Conservation (phyloP, 2,113 vertebrate genomes). For the Panthera tigris region DNA sequence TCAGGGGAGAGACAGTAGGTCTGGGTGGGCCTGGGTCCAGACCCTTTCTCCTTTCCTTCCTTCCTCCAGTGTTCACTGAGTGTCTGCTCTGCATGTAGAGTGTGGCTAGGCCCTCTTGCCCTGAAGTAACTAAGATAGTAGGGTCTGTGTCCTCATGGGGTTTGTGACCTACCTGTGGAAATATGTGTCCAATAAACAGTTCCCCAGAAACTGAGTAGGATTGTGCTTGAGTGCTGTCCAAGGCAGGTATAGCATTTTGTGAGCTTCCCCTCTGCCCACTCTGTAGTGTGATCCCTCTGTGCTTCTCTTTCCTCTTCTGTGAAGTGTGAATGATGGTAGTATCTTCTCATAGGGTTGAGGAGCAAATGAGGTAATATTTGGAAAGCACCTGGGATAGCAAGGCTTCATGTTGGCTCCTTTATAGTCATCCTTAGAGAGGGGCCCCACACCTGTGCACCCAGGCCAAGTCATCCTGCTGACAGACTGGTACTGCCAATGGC, state of each 20-base stretch:
- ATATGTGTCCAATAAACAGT: too few species aligned
- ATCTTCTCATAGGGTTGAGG: too few species aligned
- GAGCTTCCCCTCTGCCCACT: not conserved
- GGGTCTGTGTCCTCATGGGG: not conserved
- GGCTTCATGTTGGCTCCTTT: not conserved
- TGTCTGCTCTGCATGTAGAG: not conserved
- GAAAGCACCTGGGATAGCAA: not conserved
- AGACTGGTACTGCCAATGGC: not conserved
- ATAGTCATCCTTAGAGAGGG: too few species aligned
- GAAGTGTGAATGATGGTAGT: not conserved
- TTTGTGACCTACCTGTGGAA: not conserved
- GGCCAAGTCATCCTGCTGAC: not conserved
- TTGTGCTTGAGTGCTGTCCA: not conserved
- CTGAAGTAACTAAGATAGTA: not conserved
- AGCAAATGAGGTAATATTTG: not conserved
- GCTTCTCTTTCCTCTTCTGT: not conserved
- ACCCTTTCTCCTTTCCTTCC: not conserved
- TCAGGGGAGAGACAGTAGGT: not conserved
- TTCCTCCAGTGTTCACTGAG: not conserved
- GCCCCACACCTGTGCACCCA: too few species aligned
- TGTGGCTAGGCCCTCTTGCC: not conserved
- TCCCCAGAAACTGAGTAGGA: not conserved
- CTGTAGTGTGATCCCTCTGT: not conserved
- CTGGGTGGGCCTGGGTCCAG: not conserved
- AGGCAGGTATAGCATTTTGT: accelerated